A percentile compares a stretch with the other conserved stretches of the same genome.
These are phyloP conservation scores for Malthinus seriepunctatus DNA, from an alignment of 2,888 invertebrate genomes.

Conservation along the genomic window DNA sequence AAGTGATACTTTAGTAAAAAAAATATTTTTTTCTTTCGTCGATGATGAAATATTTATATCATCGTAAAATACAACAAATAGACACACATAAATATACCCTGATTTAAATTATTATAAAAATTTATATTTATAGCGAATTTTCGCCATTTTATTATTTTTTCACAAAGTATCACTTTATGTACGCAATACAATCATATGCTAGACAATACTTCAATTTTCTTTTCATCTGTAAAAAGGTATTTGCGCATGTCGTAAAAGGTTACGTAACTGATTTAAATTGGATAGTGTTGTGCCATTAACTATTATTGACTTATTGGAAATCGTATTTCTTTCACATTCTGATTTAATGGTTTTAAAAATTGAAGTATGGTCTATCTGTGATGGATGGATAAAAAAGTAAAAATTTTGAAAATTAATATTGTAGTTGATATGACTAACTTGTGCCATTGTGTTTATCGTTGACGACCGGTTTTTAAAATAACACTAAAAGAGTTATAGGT, in stretches of 20 bases:
- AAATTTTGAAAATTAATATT: constrained; percentile 38
- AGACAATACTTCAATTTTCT: constrained; percentile 24
- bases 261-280: no score
- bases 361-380: constrained; percentile 5
- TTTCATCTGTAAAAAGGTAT: no score
- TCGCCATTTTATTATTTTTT: constrained; percentile 29
- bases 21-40: no score
- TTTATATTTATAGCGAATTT: constrained; percentile 36
- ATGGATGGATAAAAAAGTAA: constrained; percentile 17
- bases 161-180: constrained; percentile 1
- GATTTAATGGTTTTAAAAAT: no score
- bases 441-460: constrained; percentile 48
- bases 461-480: constrained; percentile 43
- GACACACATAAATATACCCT: constrained; percentile 45
- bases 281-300: no score
- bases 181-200: constrained; percentile 7
- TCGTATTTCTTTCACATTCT: background rate
- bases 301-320: no score
- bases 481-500: constrained; percentile 39
- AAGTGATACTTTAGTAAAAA: constrained; percentile 29
- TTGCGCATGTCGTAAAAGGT: no score
- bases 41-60: constrained; percentile 16
- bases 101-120: constrained; percentile 51
- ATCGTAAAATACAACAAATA: constrained; percentile 34
- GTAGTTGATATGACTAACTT: constrained; percentile 52